Conservation (phyloP, 2,113 vertebrate species). For the Laticauda colubrina region DNA sequence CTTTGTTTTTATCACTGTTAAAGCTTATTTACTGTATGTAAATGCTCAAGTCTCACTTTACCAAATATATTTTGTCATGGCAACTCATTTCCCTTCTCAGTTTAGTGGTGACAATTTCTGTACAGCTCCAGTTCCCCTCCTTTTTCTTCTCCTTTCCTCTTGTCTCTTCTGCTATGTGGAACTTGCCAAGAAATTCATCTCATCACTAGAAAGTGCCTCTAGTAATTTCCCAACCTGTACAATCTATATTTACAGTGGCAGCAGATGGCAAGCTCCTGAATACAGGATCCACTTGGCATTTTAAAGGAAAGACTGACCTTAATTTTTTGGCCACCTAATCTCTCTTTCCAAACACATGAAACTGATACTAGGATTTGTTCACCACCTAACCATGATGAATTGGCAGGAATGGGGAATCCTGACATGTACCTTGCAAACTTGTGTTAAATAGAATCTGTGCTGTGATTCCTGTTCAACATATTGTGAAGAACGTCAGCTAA, state of each 20-base stretch:
- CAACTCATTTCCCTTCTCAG: background rate
- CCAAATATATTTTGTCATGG: slow-evolving; percentile 20
- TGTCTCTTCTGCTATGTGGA: background rate
- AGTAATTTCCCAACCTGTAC: slow-evolving; percentile 13
- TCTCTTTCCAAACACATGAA: slow-evolving; percentile 26
- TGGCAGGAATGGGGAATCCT: slow-evolving; percentile 49
- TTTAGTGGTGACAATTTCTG: background rate
- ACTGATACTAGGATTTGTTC: slow-evolving; percentile 12
- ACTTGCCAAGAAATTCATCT: slow-evolving; percentile 33
- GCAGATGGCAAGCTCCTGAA: slow-evolving; percentile 12
- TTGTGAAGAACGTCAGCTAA: slow-evolving; percentile 67
- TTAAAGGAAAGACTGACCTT: slow-evolving; percentile 31
- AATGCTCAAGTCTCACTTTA: background rate
- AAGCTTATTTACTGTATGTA: background rate
- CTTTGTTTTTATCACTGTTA: background rate
- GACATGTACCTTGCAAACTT: slow-evolving; percentile 59
- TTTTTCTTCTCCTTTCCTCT: background rate
- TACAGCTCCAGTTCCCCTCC: slow-evolving; percentile 9
- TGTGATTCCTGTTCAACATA: slow-evolving; percentile 68
- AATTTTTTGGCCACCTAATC: slow-evolving; percentile 3
- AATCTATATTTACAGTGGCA: slow-evolving; percentile 11
- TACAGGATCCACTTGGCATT: slow-evolving; percentile 14
- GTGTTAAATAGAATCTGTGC: slow-evolving; percentile 56
- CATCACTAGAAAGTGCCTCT: slow-evolving; percentile 25
- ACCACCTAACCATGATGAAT: slow-evolving; percentile 21